Base-by-base conservation (phyloP, 1,140 invertebrate species). In the Aporrectodea caliginosa region DNA sequence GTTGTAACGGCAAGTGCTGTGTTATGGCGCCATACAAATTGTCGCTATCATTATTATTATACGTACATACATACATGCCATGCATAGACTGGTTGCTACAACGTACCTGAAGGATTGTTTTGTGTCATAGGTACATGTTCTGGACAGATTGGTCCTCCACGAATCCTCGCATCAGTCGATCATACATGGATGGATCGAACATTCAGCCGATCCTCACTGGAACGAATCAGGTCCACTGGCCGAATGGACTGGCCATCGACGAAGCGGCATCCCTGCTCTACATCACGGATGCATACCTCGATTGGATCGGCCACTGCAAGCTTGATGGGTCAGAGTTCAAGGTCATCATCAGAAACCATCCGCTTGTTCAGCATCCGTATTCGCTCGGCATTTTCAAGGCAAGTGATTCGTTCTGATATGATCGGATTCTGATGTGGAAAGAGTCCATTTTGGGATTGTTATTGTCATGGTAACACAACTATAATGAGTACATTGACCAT, bases 121-220 rank as follows among this genome's bases (percentile, higher is more conserved):
- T n/a, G n/a, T n/a, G n/a, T 82, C 76, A 1, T 74, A 87, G 86
- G 1, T 85, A 79, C 69, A 84, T 88, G 80, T 88, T 86, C 86
- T 99, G 97, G 95, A 93, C 95, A 0, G 97, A 99, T 85, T 98
- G 97, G 96, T 93, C 96, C 85, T 90, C 94, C 16, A 87, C 89
- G 0, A 88, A 91, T 71, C 96, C 97, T 0, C 95, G 96, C 89
- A 93, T 99, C 78, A 95, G 97, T 87, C 92, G 92, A 90, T 92
- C 96, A 0, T 94, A 95, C 86, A 92, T 98, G 90, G 96, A 98
- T 88, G 97, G 97, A 0, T 80, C 78, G 0, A 30, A 77, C 16
- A 69, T 83, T 1, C 31, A 77, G 0, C 31, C 79, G 1, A 79
- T 85, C 30, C 79, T 84, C n/a, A 79, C 78, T 30, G 82, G 81